These are phyloP conservation scores for Mythimna impura DNA, from an alignment of 2,888 invertebrate genomes.

Conservation along the genomic window DNA sequence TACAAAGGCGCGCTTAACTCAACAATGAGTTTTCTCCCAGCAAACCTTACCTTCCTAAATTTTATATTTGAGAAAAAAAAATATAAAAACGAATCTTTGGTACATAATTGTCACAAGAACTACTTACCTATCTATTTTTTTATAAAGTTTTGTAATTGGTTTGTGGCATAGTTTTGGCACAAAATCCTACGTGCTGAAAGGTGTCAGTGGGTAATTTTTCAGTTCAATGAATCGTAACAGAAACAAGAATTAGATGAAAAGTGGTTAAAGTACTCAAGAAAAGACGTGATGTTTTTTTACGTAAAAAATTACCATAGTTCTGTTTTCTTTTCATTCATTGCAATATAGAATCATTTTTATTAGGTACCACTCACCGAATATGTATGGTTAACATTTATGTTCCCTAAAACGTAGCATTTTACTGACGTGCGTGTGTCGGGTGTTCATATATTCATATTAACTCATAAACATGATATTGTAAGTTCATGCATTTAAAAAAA, in stretches of 20 bases:
- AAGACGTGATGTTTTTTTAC: not conserved
- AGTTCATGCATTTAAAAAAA: not conserved
- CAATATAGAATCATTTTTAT: constrained; percentile 17
- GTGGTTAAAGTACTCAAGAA: not conserved
- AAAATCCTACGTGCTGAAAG: not conserved
- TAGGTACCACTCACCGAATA: no score
- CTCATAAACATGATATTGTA: not conserved
- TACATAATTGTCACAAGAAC: no score
- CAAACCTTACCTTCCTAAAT: no score
- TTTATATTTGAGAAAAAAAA: no score
- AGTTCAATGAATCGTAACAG: constrained; percentile 4
- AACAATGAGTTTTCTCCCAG: no score
- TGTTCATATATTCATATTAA: not conserved
- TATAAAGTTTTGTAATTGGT: not conserved
- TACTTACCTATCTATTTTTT: no score
- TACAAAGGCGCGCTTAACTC: no score
- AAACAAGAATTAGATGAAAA: constrained; percentile 1
- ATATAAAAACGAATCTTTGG: no score
- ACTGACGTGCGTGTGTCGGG: constrained; percentile 15
- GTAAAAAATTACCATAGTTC: not conserved
- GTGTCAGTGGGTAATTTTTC: constrained; percentile 3
- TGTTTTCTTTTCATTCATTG: not conserved
- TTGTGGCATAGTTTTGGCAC: constrained; percentile 9
- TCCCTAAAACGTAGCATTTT: constrained; percentile 23
- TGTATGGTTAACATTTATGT: no score